Evolutionary conservation across 30 jellyfish, hydroid and myxozoan genomes (phyloP).

Genomic region (Turritopsis dohrnii): DNA sequence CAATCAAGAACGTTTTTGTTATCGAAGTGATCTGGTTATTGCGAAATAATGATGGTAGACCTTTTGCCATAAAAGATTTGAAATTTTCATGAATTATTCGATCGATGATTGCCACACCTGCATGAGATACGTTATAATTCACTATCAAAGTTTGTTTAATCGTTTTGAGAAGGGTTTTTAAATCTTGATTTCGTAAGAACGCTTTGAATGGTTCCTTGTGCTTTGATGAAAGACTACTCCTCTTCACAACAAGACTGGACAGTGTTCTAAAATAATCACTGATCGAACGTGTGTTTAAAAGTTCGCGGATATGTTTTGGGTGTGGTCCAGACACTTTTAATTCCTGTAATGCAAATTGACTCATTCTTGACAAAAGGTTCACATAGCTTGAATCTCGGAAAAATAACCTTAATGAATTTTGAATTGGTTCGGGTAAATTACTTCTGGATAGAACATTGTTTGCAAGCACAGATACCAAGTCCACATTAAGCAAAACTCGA

Average conservation of each 20-base stretch:
- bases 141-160: neutral
- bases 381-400: conserved; percentile 2
- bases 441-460: conserved; percentile 18
- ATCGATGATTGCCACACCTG: conserved; percentile 16
- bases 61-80: neutral
- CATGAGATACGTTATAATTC: neutral
- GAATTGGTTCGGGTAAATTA: conserved; percentile 12
- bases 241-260: neutral
- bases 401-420: neutral
- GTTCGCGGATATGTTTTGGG: conserved; percentile 6
- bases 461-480: neutral
- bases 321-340: conserved; percentile 13
- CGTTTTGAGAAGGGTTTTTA: neutral
- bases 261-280: conserved; percentile 4
- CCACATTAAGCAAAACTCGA: neutral
- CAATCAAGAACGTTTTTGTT: neutral
- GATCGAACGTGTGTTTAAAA: neutral
- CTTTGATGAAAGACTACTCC: neutral
- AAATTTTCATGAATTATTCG: neutral
- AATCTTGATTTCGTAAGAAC: neutral
- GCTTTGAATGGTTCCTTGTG: neutral
- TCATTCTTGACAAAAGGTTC: neutral
- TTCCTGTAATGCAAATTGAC: neutral
- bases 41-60: neutral
- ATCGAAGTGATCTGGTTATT: neutral